Evolutionary conservation across 2,113 vertebrate species (phyloP).

Genomic region (Recurvirostra avosetta): DNA sequence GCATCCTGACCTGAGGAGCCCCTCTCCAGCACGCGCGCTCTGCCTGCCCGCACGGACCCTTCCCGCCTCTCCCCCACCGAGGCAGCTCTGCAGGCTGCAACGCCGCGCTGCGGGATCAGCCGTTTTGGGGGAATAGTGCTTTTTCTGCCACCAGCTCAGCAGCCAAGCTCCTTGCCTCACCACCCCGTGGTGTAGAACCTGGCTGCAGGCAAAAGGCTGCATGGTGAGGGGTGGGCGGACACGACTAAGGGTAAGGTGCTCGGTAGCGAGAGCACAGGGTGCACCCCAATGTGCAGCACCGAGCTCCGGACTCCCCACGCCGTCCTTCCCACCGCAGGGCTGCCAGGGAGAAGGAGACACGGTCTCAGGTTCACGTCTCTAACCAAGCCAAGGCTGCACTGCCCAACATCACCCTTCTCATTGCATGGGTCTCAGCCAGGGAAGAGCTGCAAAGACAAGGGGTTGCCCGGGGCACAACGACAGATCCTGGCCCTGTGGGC

Average conservation of each 20-base stretch:
- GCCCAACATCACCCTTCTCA: background rate
- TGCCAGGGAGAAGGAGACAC: background rate
- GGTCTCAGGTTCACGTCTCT: rapidly evolving
- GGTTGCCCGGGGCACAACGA: background rate
- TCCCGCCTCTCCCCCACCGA: rapidly evolving
- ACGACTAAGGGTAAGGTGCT: background rate
- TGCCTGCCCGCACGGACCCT: background rate
- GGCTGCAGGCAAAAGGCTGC: background rate
- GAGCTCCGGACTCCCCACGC: rapidly evolving
- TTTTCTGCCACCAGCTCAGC: background rate
- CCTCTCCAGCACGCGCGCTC: rapidly evolving
- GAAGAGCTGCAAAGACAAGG: background rate
- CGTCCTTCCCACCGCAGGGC: rapidly evolving
- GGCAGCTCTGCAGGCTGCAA: background rate
- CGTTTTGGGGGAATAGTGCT: rapidly evolving
- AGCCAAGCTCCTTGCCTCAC: background rate
- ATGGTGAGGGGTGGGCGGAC: background rate
- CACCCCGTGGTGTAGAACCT: background rate
- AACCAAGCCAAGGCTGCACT: background rate
- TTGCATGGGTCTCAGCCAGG: rapidly evolving
- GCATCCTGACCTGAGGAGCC: background rate
- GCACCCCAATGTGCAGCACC: background rate
- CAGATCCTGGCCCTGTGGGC: background rate
- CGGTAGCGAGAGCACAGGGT: rapidly evolving
- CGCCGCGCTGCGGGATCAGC: rapidly evolving